Evolutionary conservation across 1,140 invertebrate species (phyloP).

Genomic region (Akabosia matsudoensis): DNA sequence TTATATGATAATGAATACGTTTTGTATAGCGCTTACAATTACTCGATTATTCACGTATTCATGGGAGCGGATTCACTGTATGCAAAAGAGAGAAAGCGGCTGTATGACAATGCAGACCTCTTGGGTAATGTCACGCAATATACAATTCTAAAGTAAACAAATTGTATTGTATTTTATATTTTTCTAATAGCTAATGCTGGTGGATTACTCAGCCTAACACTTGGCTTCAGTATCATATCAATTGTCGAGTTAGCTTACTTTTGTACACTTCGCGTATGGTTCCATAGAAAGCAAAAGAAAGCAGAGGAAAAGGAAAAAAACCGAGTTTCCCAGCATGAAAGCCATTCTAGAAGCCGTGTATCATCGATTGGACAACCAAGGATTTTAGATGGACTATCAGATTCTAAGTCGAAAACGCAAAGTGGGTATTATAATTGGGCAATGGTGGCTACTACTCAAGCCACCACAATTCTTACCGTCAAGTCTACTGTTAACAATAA

Average conservation of each 20-base stretch:
- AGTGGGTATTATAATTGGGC: not conserved
- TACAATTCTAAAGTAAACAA: not conserved
- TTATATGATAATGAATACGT: not conserved
- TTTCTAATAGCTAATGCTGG: conserved; percentile 58
- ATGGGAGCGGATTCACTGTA: conserved; percentile 15
- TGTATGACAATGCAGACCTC: conserved; percentile 30
- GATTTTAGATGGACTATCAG: not conserved
- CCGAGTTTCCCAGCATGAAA: not conserved
- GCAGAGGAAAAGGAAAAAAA: not conserved
- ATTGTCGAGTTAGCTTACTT: not conserved
- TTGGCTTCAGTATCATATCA: not conserved
- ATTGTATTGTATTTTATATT: not conserved
- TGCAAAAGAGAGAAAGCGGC: conserved; percentile 29
- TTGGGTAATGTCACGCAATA: conserved; percentile 33
- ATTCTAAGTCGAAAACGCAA: not conserved
- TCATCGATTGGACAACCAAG: not conserved
- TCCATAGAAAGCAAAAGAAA: not conserved
- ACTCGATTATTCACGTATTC: conserved; percentile 39
- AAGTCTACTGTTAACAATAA: no score
- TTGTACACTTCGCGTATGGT: not conserved
- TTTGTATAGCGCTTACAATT: conserved; percentile 24
- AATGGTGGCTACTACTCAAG: not conserved
- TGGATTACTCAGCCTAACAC: conserved; percentile 56
- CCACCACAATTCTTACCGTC: no score
- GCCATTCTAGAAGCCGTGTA: not conserved